Base-by-base conservation (phyloP, 2,888 invertebrate species). In the Acrocyrtus sp. region DNA sequence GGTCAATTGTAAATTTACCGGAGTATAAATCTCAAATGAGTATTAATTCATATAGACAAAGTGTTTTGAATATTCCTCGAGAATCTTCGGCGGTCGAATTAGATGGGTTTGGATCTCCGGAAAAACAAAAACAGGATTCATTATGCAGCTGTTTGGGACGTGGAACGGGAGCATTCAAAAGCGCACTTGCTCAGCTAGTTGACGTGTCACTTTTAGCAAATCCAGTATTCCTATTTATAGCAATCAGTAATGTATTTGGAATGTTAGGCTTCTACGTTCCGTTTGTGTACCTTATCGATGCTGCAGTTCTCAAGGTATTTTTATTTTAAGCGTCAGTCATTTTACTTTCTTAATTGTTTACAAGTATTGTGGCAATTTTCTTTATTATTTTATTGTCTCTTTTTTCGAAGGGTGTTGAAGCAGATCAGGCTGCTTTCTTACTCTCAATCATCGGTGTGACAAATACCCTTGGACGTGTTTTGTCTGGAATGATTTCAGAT, bases 181-280 rank as follows among this genome's bases (percentile, higher is more conserved):
- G 91, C 2, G 93, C 93, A 27, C 86, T 97, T 48, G 88, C 90
- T 62, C 93, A 95, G 65, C 96, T 98, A 96, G 86, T 96, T 87
- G 96, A 97, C 85, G 88, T 95, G 81, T 92, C 92, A 61, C 86
- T 98, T 62, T 87, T 98, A 67, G 92, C 90, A 78, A 92, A 97
- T 86, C 93, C 94, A 2, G 93, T 94, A 69, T 95, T 98, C 85
- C 90, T 95, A 87, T 86, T 96, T 62, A 94, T 97, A 82, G 95
- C 94, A 73, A 89, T 97, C 62, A 96, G 95, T 77, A 98, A 97
- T 85, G 88, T 98, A 69, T 95, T 98, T 84, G 98, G 98, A 82
- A 97, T 98, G 93, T 93, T 97, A 62, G 98, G 98, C 78, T 90
- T 98, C 65, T 97, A 97, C 85, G 94, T 98, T 79, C 98, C 98